A percentile compares a stretch with the other conserved stretches of the same genome.
Evolutionary conservation across 2,888 invertebrate species (phyloP).

Genomic region (Latrodectus hesperus): DNA sequence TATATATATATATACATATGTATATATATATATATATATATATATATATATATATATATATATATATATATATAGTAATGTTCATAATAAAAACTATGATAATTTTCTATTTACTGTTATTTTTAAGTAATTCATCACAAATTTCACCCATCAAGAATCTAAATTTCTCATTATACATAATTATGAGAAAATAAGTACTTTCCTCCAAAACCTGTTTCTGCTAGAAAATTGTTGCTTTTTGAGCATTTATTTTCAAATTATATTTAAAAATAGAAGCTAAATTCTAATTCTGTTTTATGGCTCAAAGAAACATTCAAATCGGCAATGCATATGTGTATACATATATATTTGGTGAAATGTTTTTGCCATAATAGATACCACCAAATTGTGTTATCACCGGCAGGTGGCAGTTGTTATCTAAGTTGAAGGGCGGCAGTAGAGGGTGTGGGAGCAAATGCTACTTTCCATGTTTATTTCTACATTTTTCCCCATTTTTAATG

Average conservation of each 20-base stretch:
- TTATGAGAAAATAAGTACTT: not conserved
- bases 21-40: too few species aligned
- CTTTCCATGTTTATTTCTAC: slow-evolving; percentile 10
- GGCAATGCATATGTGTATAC: not conserved
- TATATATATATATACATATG: too few species aligned
- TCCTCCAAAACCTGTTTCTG: not conserved
- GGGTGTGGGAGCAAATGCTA: slow-evolving; percentile 14
- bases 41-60: too few species aligned
- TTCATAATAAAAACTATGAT: too few species aligned
- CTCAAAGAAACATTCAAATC: slow-evolving; percentile 14
- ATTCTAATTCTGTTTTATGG: slow-evolving; percentile 32
- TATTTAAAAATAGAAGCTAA: not conserved
- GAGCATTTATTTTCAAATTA: not conserved
- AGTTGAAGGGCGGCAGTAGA: not conserved
- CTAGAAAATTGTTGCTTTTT: not conserved
- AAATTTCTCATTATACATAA: too few species aligned
- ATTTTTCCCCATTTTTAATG: slow-evolving; percentile 25
- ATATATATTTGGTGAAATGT: slow-evolving; percentile 27
- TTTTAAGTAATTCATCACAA: too few species aligned
- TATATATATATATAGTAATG: too few species aligned
- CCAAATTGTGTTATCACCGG: slow-evolving; percentile 54
- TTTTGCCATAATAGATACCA: slow-evolving; percentile 15
- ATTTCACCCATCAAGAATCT: too few species aligned
- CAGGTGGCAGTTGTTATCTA: slow-evolving; percentile 37
- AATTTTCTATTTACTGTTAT: too few species aligned